Evolutionary conservation across 1,140 invertebrate species (phyloP).

Genomic region (Micrasema longulum): DNA sequence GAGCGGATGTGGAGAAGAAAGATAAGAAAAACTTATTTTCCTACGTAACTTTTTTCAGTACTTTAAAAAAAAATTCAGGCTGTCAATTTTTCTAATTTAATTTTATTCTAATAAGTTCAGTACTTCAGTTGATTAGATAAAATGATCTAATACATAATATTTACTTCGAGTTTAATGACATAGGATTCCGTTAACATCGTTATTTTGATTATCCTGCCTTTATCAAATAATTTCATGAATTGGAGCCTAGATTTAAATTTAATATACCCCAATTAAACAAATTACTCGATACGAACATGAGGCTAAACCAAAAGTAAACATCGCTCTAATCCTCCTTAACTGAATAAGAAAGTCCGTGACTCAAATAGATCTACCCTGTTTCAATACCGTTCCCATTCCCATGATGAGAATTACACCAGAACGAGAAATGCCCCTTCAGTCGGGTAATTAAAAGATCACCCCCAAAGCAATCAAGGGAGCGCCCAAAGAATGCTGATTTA

Average conservation of each 20-base stretch:
- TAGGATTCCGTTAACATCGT: too few species aligned
- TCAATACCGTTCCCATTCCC: background rate
- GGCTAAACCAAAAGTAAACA: slow-evolving; percentile 6
- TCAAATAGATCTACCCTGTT: background rate
- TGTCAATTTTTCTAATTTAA: too few species aligned
- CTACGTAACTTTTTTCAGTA: too few species aligned
- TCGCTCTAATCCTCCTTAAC: background rate
- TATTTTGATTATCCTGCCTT: too few species aligned
- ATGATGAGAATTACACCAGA: slow-evolving; percentile 9
- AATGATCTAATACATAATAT: too few species aligned
- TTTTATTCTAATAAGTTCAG: too few species aligned
- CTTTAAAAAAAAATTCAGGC: too few species aligned
- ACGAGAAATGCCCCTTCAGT: slow-evolving; percentile 1
- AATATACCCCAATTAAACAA: slow-evolving; percentile 4
- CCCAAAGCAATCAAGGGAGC: slow-evolving; percentile 22
- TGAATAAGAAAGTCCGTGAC: slow-evolving; percentile 23
- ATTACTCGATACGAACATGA: slow-evolving; percentile 8
- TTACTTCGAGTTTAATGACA: too few species aligned
- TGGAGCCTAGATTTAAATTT: background rate
- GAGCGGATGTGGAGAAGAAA: too few species aligned
- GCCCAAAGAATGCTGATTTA: slow-evolving; percentile 28
- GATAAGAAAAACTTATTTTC: too few species aligned
- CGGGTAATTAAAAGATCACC: slow-evolving; percentile 33
- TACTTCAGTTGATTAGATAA: too few species aligned
- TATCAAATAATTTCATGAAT: too few species aligned